Percentiles rank a stretch among this genome's conserved stretches.
Evolutionary conservation across 1,140 invertebrate species (phyloP).

Genomic region (Papilio helenus): DNA sequence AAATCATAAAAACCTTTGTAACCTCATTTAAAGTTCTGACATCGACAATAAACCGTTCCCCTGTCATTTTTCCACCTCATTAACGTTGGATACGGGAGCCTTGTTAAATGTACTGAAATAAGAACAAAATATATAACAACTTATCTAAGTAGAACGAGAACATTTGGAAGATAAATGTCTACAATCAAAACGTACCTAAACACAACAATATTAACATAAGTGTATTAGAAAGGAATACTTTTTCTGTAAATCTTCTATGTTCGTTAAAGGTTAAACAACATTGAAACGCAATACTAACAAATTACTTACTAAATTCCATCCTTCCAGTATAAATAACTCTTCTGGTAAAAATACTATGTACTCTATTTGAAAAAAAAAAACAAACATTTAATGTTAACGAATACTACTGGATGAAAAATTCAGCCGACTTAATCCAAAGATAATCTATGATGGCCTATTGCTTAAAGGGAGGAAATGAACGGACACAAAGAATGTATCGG

Average conservation of each 20-base stretch:
- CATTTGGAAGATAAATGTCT: neutral
- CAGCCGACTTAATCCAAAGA: neutral
- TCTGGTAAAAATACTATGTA: neutral
- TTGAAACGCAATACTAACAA: too few relatives aligned
- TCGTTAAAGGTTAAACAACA: too few relatives aligned
- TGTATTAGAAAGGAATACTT: too few relatives aligned
- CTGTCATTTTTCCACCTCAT: slow-evolving; percentile 34
- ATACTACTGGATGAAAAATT: neutral
- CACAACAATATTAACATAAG: too few relatives aligned
- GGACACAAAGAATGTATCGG: slow-evolving; percentile 13
- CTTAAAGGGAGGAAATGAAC: slow-evolving; percentile 1
- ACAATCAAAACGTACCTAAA: neutral
- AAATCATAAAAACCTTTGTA: slow-evolving; percentile 16
- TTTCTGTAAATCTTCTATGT: too few relatives aligned
- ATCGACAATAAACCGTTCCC: slow-evolving; percentile 33
- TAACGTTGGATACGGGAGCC: slow-evolving; percentile 21
- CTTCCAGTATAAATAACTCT: too few relatives aligned
- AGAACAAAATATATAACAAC: slow-evolving; percentile 27
- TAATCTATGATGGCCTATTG: neutral
- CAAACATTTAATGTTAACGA: neutral
- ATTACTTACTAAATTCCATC: too few relatives aligned
- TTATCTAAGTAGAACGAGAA: slow-evolving; percentile 28
- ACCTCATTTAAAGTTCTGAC: slow-evolving; percentile 15
- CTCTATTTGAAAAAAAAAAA: neutral
- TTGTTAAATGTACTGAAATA: slow-evolving; percentile 37